These are phyloP conservation scores for Scopus umbretta DNA, from an alignment of 2,113 vertebrate genomes.

Conservation along the genomic window DNA sequence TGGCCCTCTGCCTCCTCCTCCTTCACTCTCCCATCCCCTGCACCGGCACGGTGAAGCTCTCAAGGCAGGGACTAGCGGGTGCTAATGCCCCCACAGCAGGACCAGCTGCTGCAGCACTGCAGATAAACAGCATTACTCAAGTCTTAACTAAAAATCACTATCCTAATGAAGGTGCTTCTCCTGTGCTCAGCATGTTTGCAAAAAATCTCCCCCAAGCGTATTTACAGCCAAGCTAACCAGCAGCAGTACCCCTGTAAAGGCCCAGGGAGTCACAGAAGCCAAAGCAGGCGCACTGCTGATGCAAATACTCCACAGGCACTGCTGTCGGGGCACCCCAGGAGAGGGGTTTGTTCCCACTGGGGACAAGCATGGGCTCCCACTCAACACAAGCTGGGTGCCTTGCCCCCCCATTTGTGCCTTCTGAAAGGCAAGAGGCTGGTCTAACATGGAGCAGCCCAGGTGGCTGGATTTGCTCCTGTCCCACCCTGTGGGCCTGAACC, in stretches of 20 bases:
- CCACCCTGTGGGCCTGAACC: not conserved
- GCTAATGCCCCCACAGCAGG: not conserved
- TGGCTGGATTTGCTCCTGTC: not conserved
- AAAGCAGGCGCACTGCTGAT: not conserved
- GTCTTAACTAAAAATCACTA: not conserved
- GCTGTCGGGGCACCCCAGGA: not conserved
- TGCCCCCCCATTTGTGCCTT: no score
- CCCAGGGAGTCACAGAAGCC: no score
- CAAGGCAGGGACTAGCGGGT: not conserved
- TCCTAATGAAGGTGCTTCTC: not conserved
- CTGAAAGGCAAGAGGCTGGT: not conserved
- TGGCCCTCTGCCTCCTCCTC: not conserved
- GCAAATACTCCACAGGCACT: no score
- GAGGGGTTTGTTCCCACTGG: accelerated
- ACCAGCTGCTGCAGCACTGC: not conserved
- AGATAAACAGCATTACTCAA: not conserved
- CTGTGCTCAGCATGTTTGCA: accelerated
- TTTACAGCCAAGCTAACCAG: not conserved
- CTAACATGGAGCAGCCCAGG: not conserved
- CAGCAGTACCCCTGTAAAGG: no score
- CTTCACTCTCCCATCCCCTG: not conserved
- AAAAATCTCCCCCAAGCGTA: not conserved
- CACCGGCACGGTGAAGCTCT: accelerated
- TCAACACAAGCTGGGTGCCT: not conserved
- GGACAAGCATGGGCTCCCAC: not conserved